A percentile compares a stretch with the other conserved stretches of the same genome.
These are phyloP conservation scores for Choristoneura fumiferana DNA, from an alignment of 1,140 invertebrate genomes.

Conservation along the genomic window DNA sequence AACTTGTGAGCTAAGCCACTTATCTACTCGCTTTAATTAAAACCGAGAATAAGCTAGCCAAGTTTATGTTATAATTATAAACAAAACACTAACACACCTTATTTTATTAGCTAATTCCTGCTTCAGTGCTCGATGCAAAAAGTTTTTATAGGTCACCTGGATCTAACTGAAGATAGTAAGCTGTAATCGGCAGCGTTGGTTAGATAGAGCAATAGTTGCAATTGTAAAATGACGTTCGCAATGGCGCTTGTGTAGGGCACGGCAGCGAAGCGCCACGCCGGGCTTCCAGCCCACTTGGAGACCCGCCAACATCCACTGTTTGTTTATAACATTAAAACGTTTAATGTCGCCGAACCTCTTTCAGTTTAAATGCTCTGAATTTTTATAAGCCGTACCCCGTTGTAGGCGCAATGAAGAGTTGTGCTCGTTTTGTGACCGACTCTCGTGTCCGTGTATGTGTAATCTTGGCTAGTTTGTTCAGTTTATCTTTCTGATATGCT, in stretches of 20 bases:
- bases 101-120: background rate
- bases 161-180: conserved; percentile 17
- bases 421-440: conserved; percentile 2
- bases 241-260: conserved; percentile 5
- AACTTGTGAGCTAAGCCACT: conserved; percentile 53
- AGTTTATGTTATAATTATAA: conserved; percentile 35
- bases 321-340: conserved; percentile 73
- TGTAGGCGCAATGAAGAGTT: conserved; percentile 12
- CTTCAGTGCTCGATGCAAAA: conserved; percentile 4
- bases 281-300: conserved; percentile 56
- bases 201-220: conserved; percentile 41
- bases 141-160: conserved; percentile 13
- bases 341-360: conserved; percentile 53
- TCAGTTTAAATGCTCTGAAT: conserved; percentile 30
- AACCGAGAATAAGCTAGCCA: conserved; percentile 46
- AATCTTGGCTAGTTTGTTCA: conserved; percentile 6
- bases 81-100: conserved; percentile 24
- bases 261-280: conserved; percentile 62
- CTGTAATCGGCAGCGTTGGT: conserved; percentile 19
- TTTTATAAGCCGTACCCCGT: conserved; percentile 23
- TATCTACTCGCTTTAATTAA: conserved; percentile 56
- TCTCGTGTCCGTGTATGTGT: conserved; percentile 1
- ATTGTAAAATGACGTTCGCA: conserved; percentile 31
- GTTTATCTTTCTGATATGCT: conserved; percentile 5
- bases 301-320: conserved; percentile 57